Percentiles rank a stretch among this genome's conserved stretches.
Evolutionary conservation across 1,140 invertebrate species (phyloP).

Genomic region (Oreohelix idahoensis): DNA sequence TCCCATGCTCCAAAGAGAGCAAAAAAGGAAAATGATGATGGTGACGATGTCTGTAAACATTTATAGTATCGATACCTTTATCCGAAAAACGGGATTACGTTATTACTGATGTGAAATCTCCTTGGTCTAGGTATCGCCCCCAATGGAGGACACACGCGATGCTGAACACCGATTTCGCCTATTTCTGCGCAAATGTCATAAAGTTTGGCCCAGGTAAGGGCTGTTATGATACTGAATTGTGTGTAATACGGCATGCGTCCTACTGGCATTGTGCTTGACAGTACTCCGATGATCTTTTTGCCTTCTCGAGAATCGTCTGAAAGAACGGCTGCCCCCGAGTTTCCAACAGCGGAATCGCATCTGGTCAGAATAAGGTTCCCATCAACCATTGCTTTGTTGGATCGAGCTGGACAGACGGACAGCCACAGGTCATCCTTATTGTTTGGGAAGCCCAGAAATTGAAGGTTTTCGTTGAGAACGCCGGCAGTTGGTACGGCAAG

Average conservation of each 20-base stretch:
- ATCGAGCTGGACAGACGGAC: slow-evolving; percentile 50
- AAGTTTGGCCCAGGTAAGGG: slow-evolving; percentile 59
- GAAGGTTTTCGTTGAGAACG: slow-evolving; percentile 50
- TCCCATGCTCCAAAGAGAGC: no score
- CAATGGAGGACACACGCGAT: slow-evolving; percentile 51
- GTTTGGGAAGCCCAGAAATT: slow-evolving; percentile 60
- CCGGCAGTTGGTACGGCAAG: slow-evolving; percentile 51
- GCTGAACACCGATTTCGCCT: slow-evolving; percentile 45
- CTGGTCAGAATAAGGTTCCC: slow-evolving; percentile 57
- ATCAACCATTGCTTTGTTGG: slow-evolving; percentile 48
- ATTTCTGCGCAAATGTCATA: slow-evolving; percentile 60
- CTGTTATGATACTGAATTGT: slow-evolving; percentile 56
- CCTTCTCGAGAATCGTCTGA: slow-evolving; percentile 48
- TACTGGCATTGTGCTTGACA: slow-evolving; percentile 56
- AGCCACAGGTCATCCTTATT: slow-evolving; percentile 47
- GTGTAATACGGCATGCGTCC: slow-evolving; percentile 32
- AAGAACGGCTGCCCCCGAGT: slow-evolving; percentile 60
- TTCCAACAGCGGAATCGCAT: slow-evolving; percentile 59
- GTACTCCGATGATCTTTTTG: slow-evolving; percentile 55
- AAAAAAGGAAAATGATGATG: no score
- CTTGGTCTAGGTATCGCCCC: slow-evolving; percentile 7
- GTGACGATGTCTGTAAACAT: no score
- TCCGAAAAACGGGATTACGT: slow-evolving; percentile 48
- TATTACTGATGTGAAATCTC: slow-evolving; percentile 8
- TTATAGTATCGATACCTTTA: no score